These are phyloP conservation scores for Sylvilagus floridanus DNA, from an alignment of 2,797 vertebrate genomes.

Conservation along the genomic window DNA sequence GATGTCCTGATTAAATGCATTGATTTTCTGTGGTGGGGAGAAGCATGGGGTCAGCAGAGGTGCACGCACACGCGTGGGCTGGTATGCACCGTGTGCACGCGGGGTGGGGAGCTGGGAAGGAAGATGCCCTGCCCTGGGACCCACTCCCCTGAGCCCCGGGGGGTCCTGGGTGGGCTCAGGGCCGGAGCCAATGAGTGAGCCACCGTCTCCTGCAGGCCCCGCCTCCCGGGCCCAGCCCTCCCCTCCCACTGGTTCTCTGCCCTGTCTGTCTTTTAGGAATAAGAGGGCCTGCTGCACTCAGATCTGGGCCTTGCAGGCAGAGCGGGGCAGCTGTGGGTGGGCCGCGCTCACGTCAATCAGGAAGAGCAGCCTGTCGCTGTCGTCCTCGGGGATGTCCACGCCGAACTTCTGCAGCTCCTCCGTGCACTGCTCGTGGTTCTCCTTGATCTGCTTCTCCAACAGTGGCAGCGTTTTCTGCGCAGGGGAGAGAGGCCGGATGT, in stretches of 20 bases:
- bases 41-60: background rate
- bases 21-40: conserved; percentile 84
- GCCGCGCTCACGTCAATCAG: conserved; percentile 84
- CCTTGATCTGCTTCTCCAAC: conserved; percentile 83
- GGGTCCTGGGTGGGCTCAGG: background rate
- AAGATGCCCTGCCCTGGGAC: background rate
- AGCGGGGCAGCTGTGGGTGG: too few relatives aligned
- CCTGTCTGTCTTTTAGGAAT: rapidly evolving
- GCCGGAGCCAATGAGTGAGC: rapidly evolving
- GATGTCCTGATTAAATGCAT: conserved; percentile 81
- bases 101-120: rapidly evolving
- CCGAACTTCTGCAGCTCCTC: conserved; percentile 78
- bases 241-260: rapidly evolving
- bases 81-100: rapidly evolving
- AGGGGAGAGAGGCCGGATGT: background rate
- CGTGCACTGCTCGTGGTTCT: conserved; percentile 39
- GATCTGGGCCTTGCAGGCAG: too few relatives aligned
- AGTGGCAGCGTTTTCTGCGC: conserved; percentile 86
- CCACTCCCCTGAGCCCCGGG: background rate
- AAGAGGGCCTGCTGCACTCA: rapidly evolving
- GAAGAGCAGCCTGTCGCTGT: conserved; percentile 75
- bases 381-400: conserved; percentile 4
- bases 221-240: rapidly evolving
- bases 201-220: too few relatives aligned
- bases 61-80: rapidly evolving